Conservation (phyloP, 2,888 invertebrate species). For the Agonopterix alstromeriana region DNA sequence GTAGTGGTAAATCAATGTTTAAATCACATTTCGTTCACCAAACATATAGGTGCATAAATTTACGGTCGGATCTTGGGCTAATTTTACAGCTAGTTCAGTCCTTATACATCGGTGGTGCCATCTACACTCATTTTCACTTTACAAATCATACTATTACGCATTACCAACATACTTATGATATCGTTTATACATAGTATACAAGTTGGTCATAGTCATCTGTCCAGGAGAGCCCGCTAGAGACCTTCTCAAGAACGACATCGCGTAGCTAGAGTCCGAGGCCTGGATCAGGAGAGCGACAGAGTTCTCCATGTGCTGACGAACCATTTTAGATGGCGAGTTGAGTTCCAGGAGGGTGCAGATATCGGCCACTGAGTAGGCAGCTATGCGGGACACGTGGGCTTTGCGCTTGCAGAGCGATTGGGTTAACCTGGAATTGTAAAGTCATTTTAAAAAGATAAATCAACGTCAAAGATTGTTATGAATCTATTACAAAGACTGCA, state of each 20-base stretch:
- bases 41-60: too few species aligned
- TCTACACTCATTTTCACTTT: too few species aligned
- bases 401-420: constrained; percentile 62
- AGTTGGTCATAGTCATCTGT: constrained; percentile 54
- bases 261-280: constrained; percentile 46
- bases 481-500: too few species aligned
- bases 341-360: constrained; percentile 49
- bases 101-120: too few species aligned
- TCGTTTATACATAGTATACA: constrained; percentile 62
- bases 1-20: too few species aligned
- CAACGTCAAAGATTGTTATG: too few species aligned
- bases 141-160: too few species aligned
- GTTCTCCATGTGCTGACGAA: constrained; percentile 61
- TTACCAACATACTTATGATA: constrained; percentile 71
- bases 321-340: constrained; percentile 40
- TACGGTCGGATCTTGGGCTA: too few species aligned
- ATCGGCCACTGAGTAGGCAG: constrained; percentile 61
- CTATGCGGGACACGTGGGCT: constrained; percentile 56
- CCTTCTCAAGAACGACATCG: constrained; percentile 57
- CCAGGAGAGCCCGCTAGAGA: constrained; percentile 50
- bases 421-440: constrained; percentile 46
- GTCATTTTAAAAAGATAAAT: neutral
- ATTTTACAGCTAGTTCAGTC: too few species aligned
- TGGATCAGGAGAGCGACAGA: constrained; percentile 52
- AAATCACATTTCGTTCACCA: too few species aligned